phyloP scores from a whole-genome alignment of 2,888 invertebrate species.

The Drosophila demipolita region DNA sequence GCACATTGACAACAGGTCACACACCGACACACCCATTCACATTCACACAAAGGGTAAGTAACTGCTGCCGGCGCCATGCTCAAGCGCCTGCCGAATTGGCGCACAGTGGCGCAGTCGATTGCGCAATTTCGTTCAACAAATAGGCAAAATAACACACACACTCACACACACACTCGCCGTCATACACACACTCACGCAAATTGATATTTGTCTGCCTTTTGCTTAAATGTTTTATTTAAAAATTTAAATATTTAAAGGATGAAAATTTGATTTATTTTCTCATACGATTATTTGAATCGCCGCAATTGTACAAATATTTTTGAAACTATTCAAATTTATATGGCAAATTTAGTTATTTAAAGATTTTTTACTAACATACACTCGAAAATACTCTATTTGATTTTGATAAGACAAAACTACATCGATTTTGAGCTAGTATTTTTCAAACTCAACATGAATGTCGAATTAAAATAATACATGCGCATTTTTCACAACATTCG shows the following conservation, averaged over 20 bases:
- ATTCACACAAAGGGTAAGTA: background rate
- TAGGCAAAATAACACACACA: slow-evolving; percentile 48
- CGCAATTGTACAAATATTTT: slow-evolving; percentile 25
- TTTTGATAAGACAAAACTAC: slow-evolving; percentile 42
- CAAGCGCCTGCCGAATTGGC: slow-evolving; percentile 43
- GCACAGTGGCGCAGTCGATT: slow-evolving; percentile 54
- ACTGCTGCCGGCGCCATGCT: slow-evolving; percentile 12
- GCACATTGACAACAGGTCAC: slow-evolving; percentile 70
- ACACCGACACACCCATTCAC: background rate
- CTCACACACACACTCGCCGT: background rate
- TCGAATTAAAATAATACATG: slow-evolving; percentile 43
- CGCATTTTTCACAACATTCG: slow-evolving; percentile 19
- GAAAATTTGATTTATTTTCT: slow-evolving; percentile 39
- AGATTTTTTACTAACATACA: slow-evolving; percentile 10
- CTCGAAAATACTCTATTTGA: slow-evolving; percentile 49
- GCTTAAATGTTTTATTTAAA: slow-evolving; percentile 22
- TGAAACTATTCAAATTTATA: slow-evolving; percentile 8
- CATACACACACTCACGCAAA: background rate
- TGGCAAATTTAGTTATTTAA: slow-evolving; percentile 2
- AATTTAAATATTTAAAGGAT: slow-evolving; percentile 24
- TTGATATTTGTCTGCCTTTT: slow-evolving; percentile 1
- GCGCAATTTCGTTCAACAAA: slow-evolving; percentile 71
- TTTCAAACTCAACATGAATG: slow-evolving; percentile 45
- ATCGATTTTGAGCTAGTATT: slow-evolving; percentile 35
- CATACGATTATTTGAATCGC: slow-evolving; percentile 48